Conservation (phyloP, 2,113 vertebrate species). For the Lynx canadensis region DNA sequence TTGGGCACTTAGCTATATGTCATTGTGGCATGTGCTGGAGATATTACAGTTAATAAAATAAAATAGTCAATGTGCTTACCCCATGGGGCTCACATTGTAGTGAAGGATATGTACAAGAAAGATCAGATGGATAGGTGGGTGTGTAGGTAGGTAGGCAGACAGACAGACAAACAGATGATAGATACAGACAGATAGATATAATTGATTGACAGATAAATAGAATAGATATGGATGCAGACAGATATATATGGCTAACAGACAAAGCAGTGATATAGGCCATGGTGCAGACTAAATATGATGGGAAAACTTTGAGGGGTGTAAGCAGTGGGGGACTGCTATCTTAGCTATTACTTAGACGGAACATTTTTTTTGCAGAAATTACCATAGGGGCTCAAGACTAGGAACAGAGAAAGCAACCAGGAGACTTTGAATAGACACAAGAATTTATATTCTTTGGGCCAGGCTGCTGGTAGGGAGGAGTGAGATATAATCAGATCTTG, state of each 20-base stretch:
- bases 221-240: background rate
- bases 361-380: background rate
- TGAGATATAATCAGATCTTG: background rate
- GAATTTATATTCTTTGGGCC: background rate
- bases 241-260: background rate
- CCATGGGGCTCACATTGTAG: background rate
- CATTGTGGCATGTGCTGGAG: background rate
- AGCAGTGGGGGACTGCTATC: background rate
- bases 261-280: accelerated
- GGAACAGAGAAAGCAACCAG: background rate
- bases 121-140: background rate
- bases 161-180: background rate
- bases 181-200: background rate
- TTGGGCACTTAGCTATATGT: background rate
- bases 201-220: background rate
- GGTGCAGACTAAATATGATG: background rate
- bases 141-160: background rate
- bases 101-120: background rate
- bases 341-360: background rate
- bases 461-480: background rate
- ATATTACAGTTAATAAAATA: background rate
- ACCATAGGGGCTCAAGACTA: background rate
- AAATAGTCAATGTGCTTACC: too few species aligned
- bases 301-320: background rate
- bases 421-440: background rate